Conservation (phyloP, 2,888 invertebrate species). For the Lamellibrachia satsuma region DNA sequence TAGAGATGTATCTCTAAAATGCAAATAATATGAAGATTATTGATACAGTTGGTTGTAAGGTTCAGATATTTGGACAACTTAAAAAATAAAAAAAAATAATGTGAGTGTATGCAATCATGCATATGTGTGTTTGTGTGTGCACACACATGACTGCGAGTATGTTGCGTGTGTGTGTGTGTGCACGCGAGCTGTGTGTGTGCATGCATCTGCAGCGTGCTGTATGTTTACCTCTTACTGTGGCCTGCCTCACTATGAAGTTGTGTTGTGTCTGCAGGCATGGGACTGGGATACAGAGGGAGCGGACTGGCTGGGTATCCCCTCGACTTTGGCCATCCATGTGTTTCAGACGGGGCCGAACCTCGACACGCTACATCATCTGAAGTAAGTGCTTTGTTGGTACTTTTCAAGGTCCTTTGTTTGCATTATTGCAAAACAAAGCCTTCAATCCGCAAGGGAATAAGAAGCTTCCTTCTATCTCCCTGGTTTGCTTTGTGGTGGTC, state of each 20-base stretch:
- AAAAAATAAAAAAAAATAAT: too few species aligned
- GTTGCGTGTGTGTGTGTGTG: background rate
- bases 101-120: too few species aligned
- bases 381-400: background rate
- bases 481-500: too few species aligned
- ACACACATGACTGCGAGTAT: background rate
- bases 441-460: too few species aligned
- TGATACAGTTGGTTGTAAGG: too few species aligned
- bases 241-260: background rate
- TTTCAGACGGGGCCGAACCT: background rate
- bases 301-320: background rate
- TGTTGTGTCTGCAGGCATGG: constrained; percentile 14
- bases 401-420: background rate
- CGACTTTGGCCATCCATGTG: background rate
- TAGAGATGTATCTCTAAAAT: too few species aligned
- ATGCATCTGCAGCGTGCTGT: background rate
- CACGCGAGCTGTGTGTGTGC: too few species aligned
- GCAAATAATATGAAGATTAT: too few species aligned
- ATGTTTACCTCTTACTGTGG: background rate
- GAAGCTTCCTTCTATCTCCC: too few species aligned
- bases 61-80: too few species aligned
- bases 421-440: background rate
- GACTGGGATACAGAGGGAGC: background rate
- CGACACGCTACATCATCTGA: background rate
- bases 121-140: background rate